Percentiles rank a stretch among this genome's conserved stretches.
These are phyloP conservation scores for Pangasius sanitwongsei DNA, from an alignment of 2,797 vertebrate species.

Conservation along the genomic window DNA sequence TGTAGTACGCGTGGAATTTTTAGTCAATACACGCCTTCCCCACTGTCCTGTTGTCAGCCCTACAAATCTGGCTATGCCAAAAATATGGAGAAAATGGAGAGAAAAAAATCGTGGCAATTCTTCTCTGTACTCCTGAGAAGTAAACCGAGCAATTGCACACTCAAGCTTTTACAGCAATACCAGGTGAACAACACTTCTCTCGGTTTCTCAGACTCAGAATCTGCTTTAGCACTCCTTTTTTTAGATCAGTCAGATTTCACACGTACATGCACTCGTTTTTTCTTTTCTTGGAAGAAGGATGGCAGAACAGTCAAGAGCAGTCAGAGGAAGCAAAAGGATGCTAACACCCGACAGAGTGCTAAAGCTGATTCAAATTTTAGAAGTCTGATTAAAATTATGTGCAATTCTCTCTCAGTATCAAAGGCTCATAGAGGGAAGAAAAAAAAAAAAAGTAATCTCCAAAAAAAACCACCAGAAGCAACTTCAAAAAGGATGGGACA, in stretches of 20 bases:
- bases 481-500: not conserved
- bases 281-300: conserved; percentile 16
- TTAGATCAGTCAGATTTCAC: conserved; percentile 71
- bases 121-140: not conserved
- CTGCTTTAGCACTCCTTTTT: conserved; percentile 52
- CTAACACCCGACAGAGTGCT: not conserved
- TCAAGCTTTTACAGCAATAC: conserved; percentile 66
- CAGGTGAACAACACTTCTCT: conserved; percentile 52
- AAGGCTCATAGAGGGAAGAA: not conserved
- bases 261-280: conserved; percentile 29
- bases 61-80: not conserved
- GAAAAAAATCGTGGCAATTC: not conserved
- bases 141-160: conserved; percentile 23
- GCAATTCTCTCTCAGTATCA: not conserved
- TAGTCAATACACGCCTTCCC: not conserved
- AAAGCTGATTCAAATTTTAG: not conserved
- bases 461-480: not conserved
- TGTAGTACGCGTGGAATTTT: not conserved
- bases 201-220: conserved; percentile 63
- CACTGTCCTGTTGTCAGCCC: not conserved
- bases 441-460: not conserved
- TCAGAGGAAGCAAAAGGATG: not conserved
- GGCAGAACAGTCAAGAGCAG: not conserved
- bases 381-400: not conserved
- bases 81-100: not conserved